Percentiles rank a stretch among this genome's conserved stretches.
phyloP scores from a whole-genome alignment of 2,888 invertebrate genomes.

The Cryptocephalus primarius region DNA sequence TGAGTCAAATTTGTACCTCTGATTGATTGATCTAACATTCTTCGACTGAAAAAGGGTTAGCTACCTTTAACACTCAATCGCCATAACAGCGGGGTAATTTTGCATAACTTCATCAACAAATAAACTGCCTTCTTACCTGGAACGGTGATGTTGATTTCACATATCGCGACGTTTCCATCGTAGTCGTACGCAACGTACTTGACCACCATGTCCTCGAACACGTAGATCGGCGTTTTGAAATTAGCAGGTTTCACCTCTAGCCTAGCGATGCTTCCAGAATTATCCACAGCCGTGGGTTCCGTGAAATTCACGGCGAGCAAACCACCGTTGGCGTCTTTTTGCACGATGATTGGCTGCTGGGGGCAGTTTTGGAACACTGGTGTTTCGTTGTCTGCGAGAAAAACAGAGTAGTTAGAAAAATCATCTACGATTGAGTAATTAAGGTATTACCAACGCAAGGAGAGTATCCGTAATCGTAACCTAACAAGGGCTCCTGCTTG shows the following conservation, averaged over 20 bases:
- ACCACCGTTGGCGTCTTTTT: constrained; percentile 82
- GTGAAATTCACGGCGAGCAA: constrained; percentile 84
- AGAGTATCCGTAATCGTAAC: constrained; percentile 87
- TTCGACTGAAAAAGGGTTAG: too few relatives aligned
- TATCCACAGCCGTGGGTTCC: constrained; percentile 89
- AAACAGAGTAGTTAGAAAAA: not conserved
- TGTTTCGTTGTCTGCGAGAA: constrained; percentile 73
- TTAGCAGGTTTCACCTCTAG: constrained; percentile 86
- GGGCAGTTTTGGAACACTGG: constrained; percentile 96
- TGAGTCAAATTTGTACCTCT: too few relatives aligned
- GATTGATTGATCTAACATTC: too few relatives aligned
- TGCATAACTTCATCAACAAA: too few relatives aligned
- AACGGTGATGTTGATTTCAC: constrained; percentile 91
- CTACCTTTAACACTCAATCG: too few relatives aligned
- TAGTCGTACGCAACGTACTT: constrained; percentile 95
- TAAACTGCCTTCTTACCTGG: constrained; percentile 43
- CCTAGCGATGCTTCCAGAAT: constrained; percentile 88
- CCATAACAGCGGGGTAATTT: too few relatives aligned
- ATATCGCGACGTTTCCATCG: constrained; percentile 95
- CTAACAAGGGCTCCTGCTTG: constrained; percentile 67
- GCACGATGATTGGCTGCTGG: constrained; percentile 80
- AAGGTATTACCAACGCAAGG: constrained; percentile 65
- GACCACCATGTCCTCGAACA: constrained; percentile 85
- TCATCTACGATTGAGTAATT: not conserved
- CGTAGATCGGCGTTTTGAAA: constrained; percentile 77